Percentiles rank a stretch among this genome's conserved stretches.
phyloP scores from a whole-genome alignment of 2,113 vertebrate genomes.

The Atrichornis clamosus region DNA sequence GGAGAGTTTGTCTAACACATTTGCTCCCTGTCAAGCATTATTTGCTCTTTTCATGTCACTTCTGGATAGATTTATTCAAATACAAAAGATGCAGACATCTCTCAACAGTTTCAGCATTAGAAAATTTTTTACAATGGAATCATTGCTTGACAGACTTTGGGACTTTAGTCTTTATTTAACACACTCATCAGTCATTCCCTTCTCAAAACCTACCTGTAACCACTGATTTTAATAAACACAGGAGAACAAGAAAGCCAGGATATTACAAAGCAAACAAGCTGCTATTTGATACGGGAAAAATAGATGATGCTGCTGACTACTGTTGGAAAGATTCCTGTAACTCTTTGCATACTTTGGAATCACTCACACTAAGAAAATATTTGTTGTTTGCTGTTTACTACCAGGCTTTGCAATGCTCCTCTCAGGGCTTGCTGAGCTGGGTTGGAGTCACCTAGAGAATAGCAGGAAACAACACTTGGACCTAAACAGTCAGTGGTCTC shows the following conservation, averaged over 20 bases:
- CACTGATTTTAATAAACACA: neutral
- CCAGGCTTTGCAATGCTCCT: neutral
- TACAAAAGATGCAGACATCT: neutral
- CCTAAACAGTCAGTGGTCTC: neutral
- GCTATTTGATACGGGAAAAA: neutral
- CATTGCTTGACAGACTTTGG: neutral
- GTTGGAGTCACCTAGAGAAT: neutral
- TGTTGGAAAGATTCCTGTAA: neutral
- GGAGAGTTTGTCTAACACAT: neutral
- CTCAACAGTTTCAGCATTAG: neutral
- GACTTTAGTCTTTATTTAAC: neutral
- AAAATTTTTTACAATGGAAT: neutral
- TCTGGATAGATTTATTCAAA: neutral
- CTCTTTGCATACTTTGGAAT: neutral
- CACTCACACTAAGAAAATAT: neutral
- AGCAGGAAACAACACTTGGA: neutral
- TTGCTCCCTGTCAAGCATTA: neutral
- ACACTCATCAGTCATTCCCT: neutral
- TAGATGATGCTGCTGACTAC: neutral
- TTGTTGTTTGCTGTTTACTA: neutral
- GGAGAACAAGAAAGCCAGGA: neutral
- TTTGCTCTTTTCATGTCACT: slow-evolving; percentile 37
- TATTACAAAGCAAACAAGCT: neutral
- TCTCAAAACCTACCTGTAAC: neutral
- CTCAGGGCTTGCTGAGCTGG: neutral